These are phyloP conservation scores for Monomorium pharaonis DNA, from an alignment of 1,140 invertebrate species.

Conservation along the genomic window DNA sequence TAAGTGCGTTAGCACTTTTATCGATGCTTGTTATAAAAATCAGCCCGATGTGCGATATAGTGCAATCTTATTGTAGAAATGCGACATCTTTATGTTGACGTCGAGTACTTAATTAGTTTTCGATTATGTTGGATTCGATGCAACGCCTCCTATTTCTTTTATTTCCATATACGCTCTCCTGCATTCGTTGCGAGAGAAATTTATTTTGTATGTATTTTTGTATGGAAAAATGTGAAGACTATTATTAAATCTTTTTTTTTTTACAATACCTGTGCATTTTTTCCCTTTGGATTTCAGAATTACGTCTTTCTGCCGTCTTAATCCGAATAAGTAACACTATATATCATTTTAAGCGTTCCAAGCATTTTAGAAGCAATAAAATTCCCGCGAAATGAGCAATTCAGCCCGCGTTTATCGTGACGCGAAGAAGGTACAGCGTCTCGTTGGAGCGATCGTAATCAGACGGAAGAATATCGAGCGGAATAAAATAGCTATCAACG, in stretches of 20 bases:
- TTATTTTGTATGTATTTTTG: no score
- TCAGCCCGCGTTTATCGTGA: not conserved
- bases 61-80: not conserved
- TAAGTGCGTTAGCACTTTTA: not conserved
- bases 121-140: not conserved
- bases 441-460: conserved; percentile 1
- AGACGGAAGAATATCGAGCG: conserved; percentile 29
- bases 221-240: not conserved
- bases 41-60: not conserved
- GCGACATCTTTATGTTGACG: not conserved
- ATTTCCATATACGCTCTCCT: not conserved
- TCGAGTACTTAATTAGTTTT: not conserved
- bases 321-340: not conserved
- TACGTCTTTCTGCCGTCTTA: not conserved
- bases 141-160: not conserved
- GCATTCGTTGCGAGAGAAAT: not conserved
- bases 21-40: not conserved
- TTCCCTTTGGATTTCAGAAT: not conserved
- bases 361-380: not conserved
- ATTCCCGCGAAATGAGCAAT: conserved; percentile 4
- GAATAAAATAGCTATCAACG: conserved; percentile 37
- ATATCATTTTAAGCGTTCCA: not conserved
- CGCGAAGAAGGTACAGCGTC: not conserved
- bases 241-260: not conserved
- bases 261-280: not conserved